These are phyloP conservation scores for Callaeas wilsoni DNA, from an alignment of 2,113 vertebrate genomes.

Conservation along the genomic window DNA sequence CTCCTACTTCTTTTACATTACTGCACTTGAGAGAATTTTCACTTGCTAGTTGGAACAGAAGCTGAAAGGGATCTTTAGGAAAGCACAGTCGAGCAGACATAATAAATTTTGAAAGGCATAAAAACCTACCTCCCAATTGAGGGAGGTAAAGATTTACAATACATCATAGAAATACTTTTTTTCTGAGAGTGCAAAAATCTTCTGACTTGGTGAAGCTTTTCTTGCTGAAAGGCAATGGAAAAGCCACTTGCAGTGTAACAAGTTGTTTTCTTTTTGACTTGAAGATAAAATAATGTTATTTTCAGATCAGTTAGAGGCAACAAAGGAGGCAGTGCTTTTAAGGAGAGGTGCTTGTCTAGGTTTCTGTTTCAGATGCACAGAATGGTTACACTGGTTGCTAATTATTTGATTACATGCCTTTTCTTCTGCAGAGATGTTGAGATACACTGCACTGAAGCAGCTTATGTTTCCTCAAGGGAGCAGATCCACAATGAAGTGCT, in stretches of 20 bases:
- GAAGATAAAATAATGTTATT: constrained; percentile 8
- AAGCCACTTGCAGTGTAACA: not conserved
- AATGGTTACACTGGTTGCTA: not conserved
- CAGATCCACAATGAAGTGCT: not conserved
- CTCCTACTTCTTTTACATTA: constrained; percentile 30
- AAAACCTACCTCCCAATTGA: constrained; percentile 43
- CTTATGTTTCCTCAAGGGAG: not conserved
- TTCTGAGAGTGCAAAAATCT: constrained; percentile 6
- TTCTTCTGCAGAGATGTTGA: not conserved
- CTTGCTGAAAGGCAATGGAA: not conserved
- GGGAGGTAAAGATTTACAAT: constrained; percentile 47
- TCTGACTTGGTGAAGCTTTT: not conserved
- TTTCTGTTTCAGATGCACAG: not conserved
- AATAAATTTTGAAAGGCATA: constrained; percentile 48
- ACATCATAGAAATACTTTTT: constrained; percentile 26
- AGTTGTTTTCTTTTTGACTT: constrained; percentile 31
- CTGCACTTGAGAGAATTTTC: constrained; percentile 35
- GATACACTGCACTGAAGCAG: not conserved
- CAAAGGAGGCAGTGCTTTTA: not conserved
- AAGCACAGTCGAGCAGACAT: constrained; percentile 43
- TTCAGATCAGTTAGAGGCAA: not conserved
- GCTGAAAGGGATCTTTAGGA: constrained; percentile 42
- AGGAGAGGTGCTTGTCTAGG: not conserved
- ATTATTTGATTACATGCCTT: constrained; percentile 6
- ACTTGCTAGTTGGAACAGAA: constrained; percentile 48